Evolutionary conservation across 2,797 vertebrate genomes (phyloP), one percentile per base, ranked within the genome.

Genomic region (Carapus acus): DNA sequence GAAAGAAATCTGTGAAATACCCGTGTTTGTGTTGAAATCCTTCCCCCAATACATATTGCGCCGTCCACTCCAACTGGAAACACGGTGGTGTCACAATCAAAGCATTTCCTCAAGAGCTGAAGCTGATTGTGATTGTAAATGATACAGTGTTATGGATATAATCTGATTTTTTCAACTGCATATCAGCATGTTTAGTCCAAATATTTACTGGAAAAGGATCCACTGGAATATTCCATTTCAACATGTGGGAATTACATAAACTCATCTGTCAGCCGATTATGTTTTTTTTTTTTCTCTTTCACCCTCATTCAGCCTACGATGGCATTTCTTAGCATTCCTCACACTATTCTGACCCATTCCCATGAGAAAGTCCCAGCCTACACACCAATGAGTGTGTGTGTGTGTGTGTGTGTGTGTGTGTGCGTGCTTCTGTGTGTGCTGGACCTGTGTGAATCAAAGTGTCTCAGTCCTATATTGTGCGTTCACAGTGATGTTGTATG

Each of bases 281-380:
- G 38, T 8, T 20, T 62, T 52, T 45, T 53, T 14, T 15, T 8
- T 20, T 62, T 52, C 43, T 53, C 12, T 15, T 29, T 19, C 17
- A 22, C 37, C 5, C 34, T 62, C 40, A 59, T 65, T 68, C 50
- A 49, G 52, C 43, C 43, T 38, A 37, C 37, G 40, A 42, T 20
- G 60, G 24, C 49, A 56, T 78, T 79, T 78, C 52, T 79, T 73
- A 63, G 67, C 67, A 80, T 78, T 78, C 43, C 55, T 77, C 23
- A 2, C 49, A 39, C 45, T 49, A 14, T 19, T 39, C 48, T 49
- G 54, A 22, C 53, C 69, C 20, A 59, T 84, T 88, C 80, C 73
- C 80, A 83, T 21, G 78, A 83, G 84, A 87, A 87, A 75, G 67
- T 79, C 48, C 51, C 55, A 62, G 64, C 56, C 56, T 65, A 57